A percentile compares a stretch with the other conserved stretches of the same genome.
Conservation (phyloP, 2,888 invertebrate genomes). For the Melinaea marsaeus region DNA sequence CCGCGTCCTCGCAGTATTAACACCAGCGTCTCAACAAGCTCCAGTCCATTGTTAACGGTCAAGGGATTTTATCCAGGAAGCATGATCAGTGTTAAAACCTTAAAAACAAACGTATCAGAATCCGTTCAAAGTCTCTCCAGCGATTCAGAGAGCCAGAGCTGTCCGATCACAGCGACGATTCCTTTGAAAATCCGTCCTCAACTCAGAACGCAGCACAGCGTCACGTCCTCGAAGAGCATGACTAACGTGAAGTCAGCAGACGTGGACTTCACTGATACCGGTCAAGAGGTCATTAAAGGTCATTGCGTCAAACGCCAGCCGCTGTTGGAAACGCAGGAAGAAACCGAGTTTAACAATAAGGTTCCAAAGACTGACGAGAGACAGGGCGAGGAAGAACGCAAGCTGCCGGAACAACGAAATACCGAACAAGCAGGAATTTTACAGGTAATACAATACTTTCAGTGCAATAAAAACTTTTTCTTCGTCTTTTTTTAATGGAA, state of each 20-base stretch:
- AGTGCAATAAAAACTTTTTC: not conserved
- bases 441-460: conserved; percentile 70
- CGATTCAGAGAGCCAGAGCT: conserved; percentile 79
- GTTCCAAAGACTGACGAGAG: conserved; percentile 72
- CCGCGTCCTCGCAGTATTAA: conserved; percentile 78
- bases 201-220: conserved; percentile 55
- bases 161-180: conserved; percentile 69
- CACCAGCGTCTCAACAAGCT: conserved; percentile 81
- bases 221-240: conserved; percentile 80
- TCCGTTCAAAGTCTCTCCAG: conserved; percentile 83
- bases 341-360: conserved; percentile 71
- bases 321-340: conserved; percentile 63
- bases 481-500: not conserved
- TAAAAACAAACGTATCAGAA: conserved; percentile 79
- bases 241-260: conserved; percentile 78
- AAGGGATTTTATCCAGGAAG: conserved; percentile 80
- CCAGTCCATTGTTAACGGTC: conserved; percentile 82
- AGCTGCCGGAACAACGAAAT: conserved; percentile 45
- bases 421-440: conserved; percentile 77
- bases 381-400: conserved; percentile 47
- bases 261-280: conserved; percentile 66
- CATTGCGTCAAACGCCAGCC: conserved; percentile 72
- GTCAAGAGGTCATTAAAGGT: conserved; percentile 54
- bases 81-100: conserved; percentile 80
- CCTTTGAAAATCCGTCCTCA: conserved; percentile 77